Base-by-base conservation (phyloP, 2,797 vertebrate genomes). In the Podarcis lilfordi region DNA sequence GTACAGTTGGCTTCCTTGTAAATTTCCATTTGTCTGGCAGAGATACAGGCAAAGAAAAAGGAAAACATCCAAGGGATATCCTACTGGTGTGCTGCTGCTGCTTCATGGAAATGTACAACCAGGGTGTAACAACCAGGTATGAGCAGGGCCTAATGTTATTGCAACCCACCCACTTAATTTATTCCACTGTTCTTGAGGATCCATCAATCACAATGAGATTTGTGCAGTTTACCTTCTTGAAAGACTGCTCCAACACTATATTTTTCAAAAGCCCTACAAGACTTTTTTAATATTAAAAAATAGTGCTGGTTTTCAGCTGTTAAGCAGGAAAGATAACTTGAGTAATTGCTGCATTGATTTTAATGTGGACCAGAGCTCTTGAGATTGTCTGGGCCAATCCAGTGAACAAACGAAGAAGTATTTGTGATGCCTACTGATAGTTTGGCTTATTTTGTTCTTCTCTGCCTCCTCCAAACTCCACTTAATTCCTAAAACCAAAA, bases 21-120 rank as follows among this genome's bases (percentile, higher is more conserved):
- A 61, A 74, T 81, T 81, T 87, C 86, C 86, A 81, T 80, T 80
- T 72, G 45, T 27, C 66, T 78, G 76, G 43, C 21, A 86, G 43
- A 35, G 11, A 35, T 32, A 35, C 19, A 32, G 27, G 15, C 7
- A 61, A 40, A 25, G 68, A 81, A 55, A 32, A 27, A 64, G 35
- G 50, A 32, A 87, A 87, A 13, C 6, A 74, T 19, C 66, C 29
- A 61, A 83, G 64, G 68, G 66, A 72, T 80, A 66, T 80, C 64
- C 32, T 87, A 35, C 29, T 80, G 66, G 45, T 59, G 50, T 55
- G 71, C 17, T 86, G 29, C 43, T 43, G 9, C 43, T 27, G 2
- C 74, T 74, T 61, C 55, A 87, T 81, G 78, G 78, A 81, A 74
- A 80, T 71, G 32, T 59, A 13, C 25, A 76, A 19, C 5, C 29